phyloP scores from a whole-genome alignment of 2,797 vertebrate genomes.

The Urophycis tenuis region DNA sequence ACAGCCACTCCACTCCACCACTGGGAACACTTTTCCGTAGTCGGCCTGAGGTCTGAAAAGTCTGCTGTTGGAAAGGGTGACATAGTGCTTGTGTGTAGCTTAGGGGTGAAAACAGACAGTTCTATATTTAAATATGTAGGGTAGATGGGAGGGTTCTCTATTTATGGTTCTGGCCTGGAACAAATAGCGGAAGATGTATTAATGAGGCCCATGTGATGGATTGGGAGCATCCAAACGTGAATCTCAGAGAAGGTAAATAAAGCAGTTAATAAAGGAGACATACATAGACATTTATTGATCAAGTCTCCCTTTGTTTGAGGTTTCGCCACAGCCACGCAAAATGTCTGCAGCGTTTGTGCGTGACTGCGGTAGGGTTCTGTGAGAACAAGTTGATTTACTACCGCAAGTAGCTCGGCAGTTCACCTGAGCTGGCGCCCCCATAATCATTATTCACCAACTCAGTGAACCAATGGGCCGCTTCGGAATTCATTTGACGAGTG shows the following conservation, averaged over 20 bases:
- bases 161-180: background rate
- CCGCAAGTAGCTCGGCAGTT: background rate
- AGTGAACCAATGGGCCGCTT: background rate
- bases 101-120: background rate
- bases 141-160: no score
- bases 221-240: no score
- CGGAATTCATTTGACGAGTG: background rate
- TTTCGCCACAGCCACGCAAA: background rate
- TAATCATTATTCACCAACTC: background rate
- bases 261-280: background rate
- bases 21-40: no score
- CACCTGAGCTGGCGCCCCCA: background rate
- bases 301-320: background rate
- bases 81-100: background rate
- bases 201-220: background rate
- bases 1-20: no score
- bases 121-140: background rate
- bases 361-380: background rate
- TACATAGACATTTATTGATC: background rate
- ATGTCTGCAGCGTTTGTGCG: background rate
- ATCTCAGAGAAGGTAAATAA: no score
- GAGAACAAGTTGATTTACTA: background rate
- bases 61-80: background rate
- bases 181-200: background rate
- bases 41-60: no score